A percentile compares a stretch with the other conserved stretches of the same genome.
Evolutionary conservation across 2,113 vertebrate species (phyloP).

Genomic region (Epinephelus lanceolatus): DNA sequence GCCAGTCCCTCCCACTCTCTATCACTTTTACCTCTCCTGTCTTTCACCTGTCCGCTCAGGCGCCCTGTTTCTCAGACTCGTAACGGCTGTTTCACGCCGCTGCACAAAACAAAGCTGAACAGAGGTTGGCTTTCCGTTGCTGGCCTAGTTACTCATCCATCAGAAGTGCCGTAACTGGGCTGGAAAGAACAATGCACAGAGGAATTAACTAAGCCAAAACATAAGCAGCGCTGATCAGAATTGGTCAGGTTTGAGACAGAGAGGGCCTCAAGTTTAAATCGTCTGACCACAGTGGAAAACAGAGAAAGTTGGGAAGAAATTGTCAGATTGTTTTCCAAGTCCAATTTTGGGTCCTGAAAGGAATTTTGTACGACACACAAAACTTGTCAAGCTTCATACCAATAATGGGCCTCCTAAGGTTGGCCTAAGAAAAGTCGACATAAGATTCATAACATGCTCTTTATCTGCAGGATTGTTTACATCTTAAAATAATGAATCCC

Average conservation of each 20-base stretch:
- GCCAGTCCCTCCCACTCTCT: conserved; percentile 65
- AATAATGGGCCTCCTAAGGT: not conserved
- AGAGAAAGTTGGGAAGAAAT: not conserved
- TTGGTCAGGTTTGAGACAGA: conserved; percentile 25
- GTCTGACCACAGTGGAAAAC: not conserved
- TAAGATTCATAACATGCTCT: no score
- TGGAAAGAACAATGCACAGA: conserved; percentile 68
- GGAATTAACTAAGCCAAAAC: conserved; percentile 64
- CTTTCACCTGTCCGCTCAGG: conserved; percentile 75
- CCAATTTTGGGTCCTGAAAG: not conserved
- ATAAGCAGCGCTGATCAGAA: conserved; percentile 49
- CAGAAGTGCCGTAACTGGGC: conserved; percentile 56
- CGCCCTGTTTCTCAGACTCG: conserved; percentile 44
- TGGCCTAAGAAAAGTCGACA: no score
- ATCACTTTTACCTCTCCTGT: conserved; percentile 66
- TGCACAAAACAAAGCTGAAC: conserved; percentile 69
- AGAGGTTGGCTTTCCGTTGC: conserved; percentile 52
- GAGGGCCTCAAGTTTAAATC: conserved; percentile 15
- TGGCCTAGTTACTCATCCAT: conserved; percentile 73
- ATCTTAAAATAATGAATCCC: no score
- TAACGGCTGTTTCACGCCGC: conserved; percentile 59
- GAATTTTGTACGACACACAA: not conserved
- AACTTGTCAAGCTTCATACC: not conserved
- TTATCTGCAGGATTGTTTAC: no score
- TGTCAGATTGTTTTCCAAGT: not conserved